Evolutionary conservation across 2,797 vertebrate species (phyloP).

Genomic region (Characodon lateralis): DNA sequence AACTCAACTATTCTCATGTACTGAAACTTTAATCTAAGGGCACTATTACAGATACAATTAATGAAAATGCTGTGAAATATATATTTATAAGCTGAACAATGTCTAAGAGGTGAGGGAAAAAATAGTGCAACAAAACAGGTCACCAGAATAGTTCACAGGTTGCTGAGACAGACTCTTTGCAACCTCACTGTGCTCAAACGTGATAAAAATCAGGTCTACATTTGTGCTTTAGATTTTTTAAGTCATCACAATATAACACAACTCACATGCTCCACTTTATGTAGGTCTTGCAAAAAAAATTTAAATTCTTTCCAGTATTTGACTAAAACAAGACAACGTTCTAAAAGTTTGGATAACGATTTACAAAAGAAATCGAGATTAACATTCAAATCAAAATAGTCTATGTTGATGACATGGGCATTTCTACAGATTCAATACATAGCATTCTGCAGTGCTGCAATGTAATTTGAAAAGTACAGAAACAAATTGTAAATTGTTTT

Average conservation of each 20-base stretch:
- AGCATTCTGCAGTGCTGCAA: background rate
- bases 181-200: background rate
- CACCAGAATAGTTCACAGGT: background rate
- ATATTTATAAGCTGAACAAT: background rate
- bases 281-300: background rate
- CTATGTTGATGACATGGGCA: background rate
- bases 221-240: background rate
- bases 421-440: background rate
- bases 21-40: background rate
- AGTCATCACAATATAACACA: background rate
- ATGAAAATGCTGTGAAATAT: background rate
- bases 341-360: no score
- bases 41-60: background rate
- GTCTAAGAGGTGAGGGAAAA: background rate
- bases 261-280: background rate
- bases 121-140: background rate
- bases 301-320: no score
- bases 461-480: background rate
- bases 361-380: background rate
- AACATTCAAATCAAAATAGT: background rate
- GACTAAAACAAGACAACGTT: no score
- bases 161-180: background rate
- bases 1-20: background rate
- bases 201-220: background rate
- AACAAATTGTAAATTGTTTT: no score